Percentiles rank a stretch among this genome's conserved stretches.
phyloP scores from a whole-genome alignment of 2,888 invertebrate species.

The Hetaerina titia region DNA sequence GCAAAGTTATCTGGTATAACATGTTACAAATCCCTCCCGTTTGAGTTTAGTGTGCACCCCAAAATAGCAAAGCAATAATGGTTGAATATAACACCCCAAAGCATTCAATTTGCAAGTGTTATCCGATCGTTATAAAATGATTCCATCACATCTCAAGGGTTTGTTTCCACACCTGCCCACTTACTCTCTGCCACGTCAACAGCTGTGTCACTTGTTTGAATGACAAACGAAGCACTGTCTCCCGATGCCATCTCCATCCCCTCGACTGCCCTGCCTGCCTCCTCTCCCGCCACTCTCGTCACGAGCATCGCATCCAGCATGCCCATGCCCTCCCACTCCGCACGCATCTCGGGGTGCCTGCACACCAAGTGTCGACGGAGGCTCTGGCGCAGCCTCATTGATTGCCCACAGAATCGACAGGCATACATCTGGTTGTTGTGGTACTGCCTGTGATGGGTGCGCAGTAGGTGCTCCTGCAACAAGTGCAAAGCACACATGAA shows the following conservation, averaged over 20 bases:
- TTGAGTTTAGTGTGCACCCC: too few species aligned
- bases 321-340: conserved; percentile 22
- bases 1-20: too few species aligned
- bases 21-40: too few species aligned
- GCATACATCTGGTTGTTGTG: conserved; percentile 48
- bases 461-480: conserved; percentile 20
- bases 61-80: too few species aligned
- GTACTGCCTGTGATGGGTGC: conserved; percentile 38
- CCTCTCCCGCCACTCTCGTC: background rate
- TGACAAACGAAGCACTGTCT: background rate
- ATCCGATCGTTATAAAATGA: too few species aligned
- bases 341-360: background rate
- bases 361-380: conserved; percentile 43
- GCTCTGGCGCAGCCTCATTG: conserved; percentile 31
- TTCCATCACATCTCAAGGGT: too few species aligned
- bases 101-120: too few species aligned
- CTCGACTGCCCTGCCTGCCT: background rate
- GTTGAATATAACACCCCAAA: too few species aligned
- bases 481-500: background rate
- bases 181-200: conserved; percentile 47
- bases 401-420: conserved; percentile 44
- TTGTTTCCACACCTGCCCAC: background rate
- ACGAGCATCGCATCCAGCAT: background rate
- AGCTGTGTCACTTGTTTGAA: conserved; percentile 13
- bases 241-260: background rate